A percentile compares a stretch with the other conserved stretches of the same genome.
Evolutionary conservation across 1,140 invertebrate species (phyloP).

Genomic region (Monochamus saltuarius): DNA sequence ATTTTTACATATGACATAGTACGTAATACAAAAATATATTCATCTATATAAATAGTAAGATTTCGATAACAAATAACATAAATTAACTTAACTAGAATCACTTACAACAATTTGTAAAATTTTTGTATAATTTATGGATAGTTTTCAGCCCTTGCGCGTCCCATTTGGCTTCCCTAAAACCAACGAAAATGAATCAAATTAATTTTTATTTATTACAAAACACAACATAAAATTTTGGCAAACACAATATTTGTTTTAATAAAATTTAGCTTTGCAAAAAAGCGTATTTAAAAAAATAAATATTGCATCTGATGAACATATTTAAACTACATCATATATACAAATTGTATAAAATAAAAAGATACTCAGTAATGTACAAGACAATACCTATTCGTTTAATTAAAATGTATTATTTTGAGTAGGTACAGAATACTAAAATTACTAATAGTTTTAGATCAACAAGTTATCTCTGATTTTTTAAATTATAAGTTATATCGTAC

Average conservation of each 20-base stretch:
- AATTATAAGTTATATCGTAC: no score
- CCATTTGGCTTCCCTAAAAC: slow-evolving; percentile 41
- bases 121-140: slow-evolving; percentile 7
- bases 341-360: slow-evolving; percentile 13
- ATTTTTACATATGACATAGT: slow-evolving; percentile 40
- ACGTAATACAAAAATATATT: slow-evolving; percentile 35
- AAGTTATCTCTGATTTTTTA: no score
- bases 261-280: neutral
- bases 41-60: slow-evolving; percentile 38
- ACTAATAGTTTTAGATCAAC: no score
- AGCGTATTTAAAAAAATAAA: neutral
- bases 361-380: neutral
- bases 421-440: no score
- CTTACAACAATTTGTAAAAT: slow-evolving; percentile 27
- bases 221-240: neutral
- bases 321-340: slow-evolving; percentile 14
- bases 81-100: slow-evolving; percentile 34
- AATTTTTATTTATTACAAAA: neutral
- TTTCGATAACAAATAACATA: slow-evolving; percentile 39
- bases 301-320: slow-evolving; percentile 6
- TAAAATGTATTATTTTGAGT: no score
- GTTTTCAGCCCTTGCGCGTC: slow-evolving; percentile 41
- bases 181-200: slow-evolving; percentile 27
- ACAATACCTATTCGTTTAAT: no score
- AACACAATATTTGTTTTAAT: slow-evolving; percentile 8